Conservation (phyloP, 1,140 invertebrate genomes). For the Asobara japonica region DNA sequence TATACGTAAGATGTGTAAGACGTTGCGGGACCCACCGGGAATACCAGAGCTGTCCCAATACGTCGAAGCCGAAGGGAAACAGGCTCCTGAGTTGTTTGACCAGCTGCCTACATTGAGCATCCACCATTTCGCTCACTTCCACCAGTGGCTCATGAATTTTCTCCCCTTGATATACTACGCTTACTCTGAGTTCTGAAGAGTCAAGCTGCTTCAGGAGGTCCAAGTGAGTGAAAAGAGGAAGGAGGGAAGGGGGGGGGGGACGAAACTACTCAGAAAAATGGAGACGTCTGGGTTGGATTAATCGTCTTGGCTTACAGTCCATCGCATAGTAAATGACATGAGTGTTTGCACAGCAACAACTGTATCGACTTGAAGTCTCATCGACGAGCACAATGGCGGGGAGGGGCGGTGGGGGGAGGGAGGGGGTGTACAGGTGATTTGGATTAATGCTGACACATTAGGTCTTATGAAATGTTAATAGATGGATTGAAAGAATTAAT, state of each 20-base stretch:
- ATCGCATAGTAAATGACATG: neutral
- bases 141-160: constrained; percentile 8
- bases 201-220: neutral
- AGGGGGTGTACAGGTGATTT: neutral
- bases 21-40: neutral
- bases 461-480: neutral
- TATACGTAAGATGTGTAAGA: neutral
- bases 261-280: neutral
- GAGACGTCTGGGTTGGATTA: constrained; percentile 3
- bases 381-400: neutral
- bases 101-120: constrained; percentile 38
- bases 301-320: neutral
- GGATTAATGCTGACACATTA: neutral
- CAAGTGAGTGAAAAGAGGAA: too few species aligned
- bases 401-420: too few species aligned
- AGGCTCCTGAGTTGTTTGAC: constrained; percentile 47
- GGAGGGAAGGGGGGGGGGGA: neutral
- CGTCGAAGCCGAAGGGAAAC: constrained; percentile 37
- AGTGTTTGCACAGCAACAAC: constrained; percentile 4
- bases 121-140: constrained; percentile 4
- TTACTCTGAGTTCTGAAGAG: neutral
- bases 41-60: constrained; percentile 6
- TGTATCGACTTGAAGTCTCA: neutral
- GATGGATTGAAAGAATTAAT: neutral
- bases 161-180: neutral